Evolutionary conservation across 1,140 invertebrate species (phyloP).

Genomic region (Lasioglossum albipes): DNA sequence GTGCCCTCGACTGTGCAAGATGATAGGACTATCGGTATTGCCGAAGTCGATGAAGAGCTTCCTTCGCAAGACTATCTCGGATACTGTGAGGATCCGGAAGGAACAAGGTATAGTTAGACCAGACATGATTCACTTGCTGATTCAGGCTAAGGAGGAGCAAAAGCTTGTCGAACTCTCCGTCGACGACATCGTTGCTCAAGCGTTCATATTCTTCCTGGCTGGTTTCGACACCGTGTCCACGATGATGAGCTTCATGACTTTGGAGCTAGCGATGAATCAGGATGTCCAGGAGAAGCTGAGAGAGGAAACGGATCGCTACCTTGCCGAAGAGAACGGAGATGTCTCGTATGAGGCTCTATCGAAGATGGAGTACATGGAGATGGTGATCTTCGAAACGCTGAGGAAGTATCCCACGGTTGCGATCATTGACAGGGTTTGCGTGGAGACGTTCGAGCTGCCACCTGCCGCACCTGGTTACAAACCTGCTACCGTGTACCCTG

Average conservation of each 20-base stretch:
- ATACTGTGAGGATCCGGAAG: conserved; percentile 28
- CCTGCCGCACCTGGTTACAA: conserved; percentile 20
- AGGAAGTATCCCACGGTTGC: conserved; percentile 80
- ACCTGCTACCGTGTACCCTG: conserved; percentile 29
- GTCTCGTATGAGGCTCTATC: conserved; percentile 64
- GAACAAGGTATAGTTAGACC: conserved; percentile 35
- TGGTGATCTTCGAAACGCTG: conserved; percentile 79
- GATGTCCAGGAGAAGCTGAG: conserved; percentile 82
- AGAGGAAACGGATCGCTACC: conserved; percentile 76
- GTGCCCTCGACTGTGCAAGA: conserved; percentile 1
- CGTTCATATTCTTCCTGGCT: conserved; percentile 81
- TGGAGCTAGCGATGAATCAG: conserved; percentile 81
- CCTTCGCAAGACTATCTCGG: conserved; percentile 10
- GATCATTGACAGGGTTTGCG: conserved; percentile 77
- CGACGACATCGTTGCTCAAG: conserved; percentile 79
- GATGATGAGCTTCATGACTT: conserved; percentile 78
- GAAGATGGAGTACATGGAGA: conserved; percentile 71
- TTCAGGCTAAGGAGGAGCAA: conserved; percentile 29
- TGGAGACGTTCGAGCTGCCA: conserved; percentile 71
- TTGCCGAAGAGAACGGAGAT: conserved; percentile 1
- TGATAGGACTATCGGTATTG: neutral
- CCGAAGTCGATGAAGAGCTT: neutral
- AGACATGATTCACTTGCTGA: conserved; percentile 55
- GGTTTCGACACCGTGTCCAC: conserved; percentile 85
- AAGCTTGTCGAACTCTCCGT: conserved; percentile 72